Evolutionary conservation across 2,113 vertebrate genomes (phyloP), one percentile per base, ranked within the genome.

Genomic region (Glareola pratincola): DNA sequence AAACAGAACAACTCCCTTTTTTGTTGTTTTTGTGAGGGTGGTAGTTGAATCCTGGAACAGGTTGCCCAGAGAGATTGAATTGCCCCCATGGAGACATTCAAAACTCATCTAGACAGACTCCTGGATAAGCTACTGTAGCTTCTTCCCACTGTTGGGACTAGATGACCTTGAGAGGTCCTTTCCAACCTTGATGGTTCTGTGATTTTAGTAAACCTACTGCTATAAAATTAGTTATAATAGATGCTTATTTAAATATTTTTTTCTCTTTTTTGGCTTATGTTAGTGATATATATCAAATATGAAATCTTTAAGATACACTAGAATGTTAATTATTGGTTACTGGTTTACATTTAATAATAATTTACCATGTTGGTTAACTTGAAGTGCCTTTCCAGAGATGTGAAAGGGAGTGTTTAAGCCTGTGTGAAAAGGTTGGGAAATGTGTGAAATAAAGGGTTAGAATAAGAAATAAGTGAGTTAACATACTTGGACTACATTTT

Each of bases 301-400:
- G 29, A 64, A 57, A 29, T 45, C 32, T 43, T 23, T 11, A 47
- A 39, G 45, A 30, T 50, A 60, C 71, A 48, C 15, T 34, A 24
- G 50, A 29, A 29, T 12, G 26, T 36, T 79, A 23, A 29, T 75
- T 67, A 51, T 15, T 72, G n/a, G 14, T 36, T 53, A 30, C 12
- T 36, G 8, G 26, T 51, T 94, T 36, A 29, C 57, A n/a, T 51
- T 72, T 77, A 75, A 47, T 74, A 57, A 24, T 41, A 11, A 57
- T 43, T 84, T 85, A 27, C 5, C 2, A 0, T 11, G 3, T 51
- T 68, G 43, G 16, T 54, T 82, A 39, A 50, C 5, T 57, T 59
- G 74, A 21, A 51, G 8, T 73, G 1, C 2, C 32, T 48, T 24
- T 57, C 30, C 68, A 32, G 16, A 51, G 26, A 4, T 0, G 0